Conservation (phyloP, 2,113 vertebrate species). For the Mirza zaza region DNA sequence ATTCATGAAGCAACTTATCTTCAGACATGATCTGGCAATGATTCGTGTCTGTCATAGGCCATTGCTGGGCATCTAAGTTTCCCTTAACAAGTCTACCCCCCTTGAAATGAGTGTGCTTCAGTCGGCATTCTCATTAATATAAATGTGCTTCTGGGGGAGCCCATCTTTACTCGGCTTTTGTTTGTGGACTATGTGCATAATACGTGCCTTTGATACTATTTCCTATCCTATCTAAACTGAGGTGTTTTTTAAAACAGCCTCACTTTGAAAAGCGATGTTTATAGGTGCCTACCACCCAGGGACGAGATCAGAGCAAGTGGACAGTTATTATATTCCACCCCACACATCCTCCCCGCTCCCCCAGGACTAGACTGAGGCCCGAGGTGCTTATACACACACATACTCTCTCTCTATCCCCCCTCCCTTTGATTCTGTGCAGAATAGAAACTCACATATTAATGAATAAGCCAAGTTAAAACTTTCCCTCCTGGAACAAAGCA, state of each 20-base stretch:
- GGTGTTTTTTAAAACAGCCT: not conserved
- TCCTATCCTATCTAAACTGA: not conserved
- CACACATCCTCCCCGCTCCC: not conserved
- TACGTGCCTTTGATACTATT: not conserved
- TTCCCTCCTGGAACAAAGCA: slow-evolving; percentile 67
- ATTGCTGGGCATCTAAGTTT: not conserved
- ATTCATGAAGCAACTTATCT: not conserved
- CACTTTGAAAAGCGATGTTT: slow-evolving; percentile 60
- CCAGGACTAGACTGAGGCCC: not conserved
- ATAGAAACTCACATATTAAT: slow-evolving; percentile 65
- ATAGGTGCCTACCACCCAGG: not conserved
- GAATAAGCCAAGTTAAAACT: slow-evolving; percentile 64
- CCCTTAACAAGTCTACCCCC: not conserved
- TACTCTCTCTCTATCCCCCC: not conserved
- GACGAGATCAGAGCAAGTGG: slow-evolving; percentile 32
- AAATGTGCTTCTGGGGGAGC: not conserved
- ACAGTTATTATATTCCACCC: not conserved
- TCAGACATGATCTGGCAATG: not conserved
- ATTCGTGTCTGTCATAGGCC: not conserved
- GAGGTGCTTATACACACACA: not conserved
- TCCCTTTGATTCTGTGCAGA: slow-evolving; percentile 12
- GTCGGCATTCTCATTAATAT: not conserved
- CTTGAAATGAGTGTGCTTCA: not conserved
- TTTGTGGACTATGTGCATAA: not conserved
- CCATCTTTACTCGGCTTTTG: not conserved